Evolutionary conservation across 2,888 invertebrate species (phyloP).

Genomic region (Homarus gammarus): DNA sequence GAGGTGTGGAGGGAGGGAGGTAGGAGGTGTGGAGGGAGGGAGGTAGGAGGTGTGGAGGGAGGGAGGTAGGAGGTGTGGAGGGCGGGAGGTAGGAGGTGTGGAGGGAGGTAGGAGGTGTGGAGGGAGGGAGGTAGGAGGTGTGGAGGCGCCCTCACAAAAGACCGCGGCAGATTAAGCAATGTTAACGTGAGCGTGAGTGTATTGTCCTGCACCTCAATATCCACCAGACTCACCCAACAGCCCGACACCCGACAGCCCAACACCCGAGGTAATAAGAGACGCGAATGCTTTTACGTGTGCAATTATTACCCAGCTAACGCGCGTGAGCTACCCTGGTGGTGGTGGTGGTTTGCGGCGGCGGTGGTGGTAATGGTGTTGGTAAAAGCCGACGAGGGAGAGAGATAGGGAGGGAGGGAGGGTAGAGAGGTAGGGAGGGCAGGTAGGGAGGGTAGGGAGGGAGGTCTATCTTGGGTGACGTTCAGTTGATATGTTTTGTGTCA

Average conservation of each 20-base stretch:
- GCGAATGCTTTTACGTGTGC: conserved; percentile 27
- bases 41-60: not conserved
- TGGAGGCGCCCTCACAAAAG: not conserved
- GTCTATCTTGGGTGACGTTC: too few relatives aligned
- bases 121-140: not conserved
- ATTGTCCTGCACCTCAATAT: conserved; percentile 45
- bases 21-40: not conserved
- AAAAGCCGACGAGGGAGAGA: too few relatives aligned
- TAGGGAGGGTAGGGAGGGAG: too few relatives aligned
- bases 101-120: not conserved
- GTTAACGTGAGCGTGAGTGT: conserved; percentile 12
- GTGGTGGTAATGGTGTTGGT: too few relatives aligned
- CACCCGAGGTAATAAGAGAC: conserved; percentile 24
- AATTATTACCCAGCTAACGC: conserved; percentile 21
- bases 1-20: too few relatives aligned
- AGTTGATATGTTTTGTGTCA: too few relatives aligned
- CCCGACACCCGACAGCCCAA: not conserved
- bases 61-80: too few relatives aligned
- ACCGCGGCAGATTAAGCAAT: conserved; percentile 35
- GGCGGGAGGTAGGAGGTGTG: too few relatives aligned
- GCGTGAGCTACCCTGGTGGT: not conserved
- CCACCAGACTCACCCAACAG: conserved; percentile 28
- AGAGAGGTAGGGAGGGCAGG: too few relatives aligned
- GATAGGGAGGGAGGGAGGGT: too few relatives aligned
- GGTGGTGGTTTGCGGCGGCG: too few relatives aligned